phyloP scores from a whole-genome alignment of 2,888 invertebrate species.

The Agriopis marginaria region DNA sequence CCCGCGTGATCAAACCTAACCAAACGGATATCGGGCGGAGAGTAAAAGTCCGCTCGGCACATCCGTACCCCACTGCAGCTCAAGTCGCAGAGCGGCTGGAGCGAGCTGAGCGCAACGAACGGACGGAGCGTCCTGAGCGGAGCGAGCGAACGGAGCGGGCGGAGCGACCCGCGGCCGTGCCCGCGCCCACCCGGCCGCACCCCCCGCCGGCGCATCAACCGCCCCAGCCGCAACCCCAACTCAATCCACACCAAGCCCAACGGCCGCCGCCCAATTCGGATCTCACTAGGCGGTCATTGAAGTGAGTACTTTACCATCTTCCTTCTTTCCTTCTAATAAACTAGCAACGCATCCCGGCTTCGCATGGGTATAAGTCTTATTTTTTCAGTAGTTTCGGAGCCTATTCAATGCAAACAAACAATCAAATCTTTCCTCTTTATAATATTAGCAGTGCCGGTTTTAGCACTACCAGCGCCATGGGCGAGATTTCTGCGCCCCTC shows the following conservation, averaged over 20 bases:
- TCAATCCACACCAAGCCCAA: slow-evolving; percentile 65
- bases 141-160: slow-evolving; percentile 60
- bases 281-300: slow-evolving; percentile 90
- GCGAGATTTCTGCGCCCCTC: too few relatives aligned
- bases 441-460: too few relatives aligned
- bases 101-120: slow-evolving; percentile 61
- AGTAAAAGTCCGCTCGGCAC: slow-evolving; percentile 89
- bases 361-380: too few relatives aligned
- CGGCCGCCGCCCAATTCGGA: slow-evolving; percentile 87
- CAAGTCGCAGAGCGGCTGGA: slow-evolving; percentile 65
- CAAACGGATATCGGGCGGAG: slow-evolving; percentile 95
- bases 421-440: too few relatives aligned
- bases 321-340: neutral
- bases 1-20: slow-evolving; percentile 97
- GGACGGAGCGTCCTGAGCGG: slow-evolving; percentile 63
- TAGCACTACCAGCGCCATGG: too few relatives aligned
- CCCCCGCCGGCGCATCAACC: slow-evolving; percentile 55
- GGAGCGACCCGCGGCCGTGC: slow-evolving; percentile 54
- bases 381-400: too few relatives aligned
- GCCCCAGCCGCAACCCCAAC: slow-evolving; percentile 54
- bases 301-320: slow-evolving; percentile 78
- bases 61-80: slow-evolving; percentile 71
- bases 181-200: slow-evolving; percentile 52
- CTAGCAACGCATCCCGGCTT: too few relatives aligned
- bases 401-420: too few relatives aligned